Evolutionary conservation across 2,888 invertebrate species (phyloP).

Genomic region (Cheilosia impressa): DNA sequence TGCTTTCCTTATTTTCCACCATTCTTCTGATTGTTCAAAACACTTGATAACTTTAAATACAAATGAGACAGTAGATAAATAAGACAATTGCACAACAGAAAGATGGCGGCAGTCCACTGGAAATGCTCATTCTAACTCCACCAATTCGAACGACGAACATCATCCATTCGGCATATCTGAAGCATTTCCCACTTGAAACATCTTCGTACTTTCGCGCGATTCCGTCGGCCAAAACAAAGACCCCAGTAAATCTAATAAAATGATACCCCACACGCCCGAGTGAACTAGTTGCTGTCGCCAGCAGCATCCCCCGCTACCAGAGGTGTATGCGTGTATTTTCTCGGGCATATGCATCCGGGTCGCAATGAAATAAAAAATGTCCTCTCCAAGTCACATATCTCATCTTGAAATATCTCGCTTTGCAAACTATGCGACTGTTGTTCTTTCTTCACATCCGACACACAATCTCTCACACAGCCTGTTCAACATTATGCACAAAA

Average conservation of each 20-base stretch:
- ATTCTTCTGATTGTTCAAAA: too few species aligned
- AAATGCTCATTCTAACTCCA: too few species aligned
- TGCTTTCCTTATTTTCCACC: too few species aligned
- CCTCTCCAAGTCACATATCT: constrained; percentile 49
- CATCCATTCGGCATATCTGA: not conserved
- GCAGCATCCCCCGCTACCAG: not conserved
- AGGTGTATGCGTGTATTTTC: not conserved
- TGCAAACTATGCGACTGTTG: constrained; percentile 49
- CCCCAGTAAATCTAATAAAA: constrained; percentile 53
- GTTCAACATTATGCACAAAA: constrained; percentile 32
- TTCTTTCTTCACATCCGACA: constrained; percentile 26
- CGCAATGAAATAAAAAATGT: constrained; percentile 56
- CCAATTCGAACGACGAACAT: too few species aligned
- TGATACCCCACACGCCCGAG: constrained; percentile 59
- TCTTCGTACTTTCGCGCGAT: not conserved
- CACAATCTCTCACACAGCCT: constrained; percentile 24
- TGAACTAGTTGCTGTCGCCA: constrained; percentile 49
- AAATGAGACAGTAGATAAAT: too few species aligned
- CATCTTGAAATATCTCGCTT: constrained; percentile 38
- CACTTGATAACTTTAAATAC: too few species aligned
- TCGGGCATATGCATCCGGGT: constrained; percentile 55
- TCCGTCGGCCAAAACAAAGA: constrained; percentile 4
- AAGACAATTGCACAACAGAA: too few species aligned
- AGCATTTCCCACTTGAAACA: not conserved
- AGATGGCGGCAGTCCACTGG: too few species aligned